Evolutionary conservation across 2,797 vertebrate genomes (phyloP), one percentile per base, ranked within the genome.

Genomic region (Nasua narica): DNA sequence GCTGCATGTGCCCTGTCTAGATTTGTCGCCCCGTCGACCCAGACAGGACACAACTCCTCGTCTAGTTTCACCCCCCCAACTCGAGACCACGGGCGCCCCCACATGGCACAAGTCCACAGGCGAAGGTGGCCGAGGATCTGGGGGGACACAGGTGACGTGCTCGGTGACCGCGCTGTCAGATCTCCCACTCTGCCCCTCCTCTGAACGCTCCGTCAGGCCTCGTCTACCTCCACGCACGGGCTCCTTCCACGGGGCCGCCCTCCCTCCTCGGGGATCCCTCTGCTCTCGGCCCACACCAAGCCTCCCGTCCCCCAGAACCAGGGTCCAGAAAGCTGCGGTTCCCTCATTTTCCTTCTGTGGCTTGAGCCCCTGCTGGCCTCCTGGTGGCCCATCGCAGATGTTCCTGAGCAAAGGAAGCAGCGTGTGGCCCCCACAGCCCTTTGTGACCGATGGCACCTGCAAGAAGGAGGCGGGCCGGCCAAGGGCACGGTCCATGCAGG

Each of bases 151-250:
- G 50, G 9, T 7, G 15, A 46, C 13, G 7, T 1, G 1, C 29
- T 35, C 46, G 0, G 43, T 0, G 0, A 65, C 37, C 32, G 3
- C 1, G 4, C 0, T 0, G 35, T 2, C 0, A 9, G 25, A 10
- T 32, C 29, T 21, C 3, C 54, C 0, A 0, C 19, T 15, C 0
- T 25, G 29, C 48, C 29, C 54, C 40, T n/a, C 32, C 19, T 91
- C 35, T 70, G 35, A n/a, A 8, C 0, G 3, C 15, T n/a, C 32
- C 7, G 29, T 1, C 29, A 8, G 3, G 29, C 62, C 74, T n/a
- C n/a, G n/a, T n/a, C n/a, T n/a, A 23, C 7, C 32, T 27, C 35
- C 14, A 5, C 25, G 15, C 23, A 27, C 13, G 7, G 13, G 40
- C 40, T 72, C 70, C 37, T 43, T 43, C 23, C 69, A 10, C 0